These are phyloP conservation scores for Anguilla rostrata DNA, from an alignment of 2,113 vertebrate genomes.

Conservation along the genomic window DNA sequence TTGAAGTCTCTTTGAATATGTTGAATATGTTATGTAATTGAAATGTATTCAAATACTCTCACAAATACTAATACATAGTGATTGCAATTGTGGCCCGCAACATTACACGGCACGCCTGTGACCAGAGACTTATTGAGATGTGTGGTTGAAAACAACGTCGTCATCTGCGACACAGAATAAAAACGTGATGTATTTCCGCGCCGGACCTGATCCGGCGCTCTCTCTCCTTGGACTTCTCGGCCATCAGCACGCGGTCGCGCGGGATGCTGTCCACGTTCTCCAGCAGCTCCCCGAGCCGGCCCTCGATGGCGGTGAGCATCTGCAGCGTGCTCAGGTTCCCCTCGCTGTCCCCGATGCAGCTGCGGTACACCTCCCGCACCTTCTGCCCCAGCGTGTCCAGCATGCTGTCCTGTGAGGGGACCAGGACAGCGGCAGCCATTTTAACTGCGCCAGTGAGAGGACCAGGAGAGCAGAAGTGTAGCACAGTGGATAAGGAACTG, in stretches of 20 bases:
- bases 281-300: conserved; percentile 71
- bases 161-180: no score
- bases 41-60: no score
- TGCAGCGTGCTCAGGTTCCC: conserved; percentile 74
- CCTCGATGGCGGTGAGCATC: conserved; percentile 83
- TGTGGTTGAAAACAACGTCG: neutral
- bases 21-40: no score
- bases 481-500: no score
- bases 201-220: conserved; percentile 74
- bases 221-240: conserved; percentile 76
- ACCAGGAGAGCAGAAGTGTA: no score
- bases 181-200: no score
- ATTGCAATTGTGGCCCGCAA: no score
- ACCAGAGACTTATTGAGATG: neutral
- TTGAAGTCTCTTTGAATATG: no score
- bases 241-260: conserved; percentile 60
- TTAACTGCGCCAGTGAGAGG: no score
- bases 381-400: conserved; percentile 73
- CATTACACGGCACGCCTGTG: neutral
- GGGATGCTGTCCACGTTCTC: conserved; percentile 78
- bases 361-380: conserved; percentile 79
- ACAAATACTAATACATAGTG: no score
- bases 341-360: conserved; percentile 72
- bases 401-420: conserved; percentile 69
- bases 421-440: no score